A percentile compares a stretch with the other conserved stretches of the same genome.
Conservation (phyloP, 2,888 invertebrate genomes). For the Habroteleia sp. region DNA sequence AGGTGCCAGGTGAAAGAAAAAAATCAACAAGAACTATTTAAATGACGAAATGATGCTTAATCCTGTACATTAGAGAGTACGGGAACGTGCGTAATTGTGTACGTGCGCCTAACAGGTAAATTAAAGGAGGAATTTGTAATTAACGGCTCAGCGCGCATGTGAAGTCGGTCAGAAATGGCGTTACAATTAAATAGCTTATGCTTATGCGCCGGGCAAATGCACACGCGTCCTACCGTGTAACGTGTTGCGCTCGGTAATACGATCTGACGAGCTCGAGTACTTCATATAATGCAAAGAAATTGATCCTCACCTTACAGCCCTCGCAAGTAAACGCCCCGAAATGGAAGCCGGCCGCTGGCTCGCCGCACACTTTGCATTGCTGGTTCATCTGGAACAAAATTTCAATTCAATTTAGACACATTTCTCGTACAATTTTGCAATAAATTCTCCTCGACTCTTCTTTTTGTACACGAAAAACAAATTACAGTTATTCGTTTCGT, state of each 20-base stretch:
- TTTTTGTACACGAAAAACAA: neutral
- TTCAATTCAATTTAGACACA: neutral
- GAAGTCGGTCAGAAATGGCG: slow-evolving; percentile 54
- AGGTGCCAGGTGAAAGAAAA: too few relatives aligned
- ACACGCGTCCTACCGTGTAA: slow-evolving; percentile 53
- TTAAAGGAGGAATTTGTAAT: slow-evolving; percentile 48
- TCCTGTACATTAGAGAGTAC: neutral
- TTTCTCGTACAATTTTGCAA: neutral
- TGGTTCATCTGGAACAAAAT: slow-evolving; percentile 79
- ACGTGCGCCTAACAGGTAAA: slow-evolving; percentile 22
- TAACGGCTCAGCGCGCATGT: slow-evolving; percentile 35
- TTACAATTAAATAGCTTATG: slow-evolving; percentile 49
- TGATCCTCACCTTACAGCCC: slow-evolving; percentile 78
- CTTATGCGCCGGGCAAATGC: slow-evolving; percentile 28
- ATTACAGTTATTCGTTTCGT: neutral
- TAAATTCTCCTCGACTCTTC: neutral
- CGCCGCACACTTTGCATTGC: slow-evolving; percentile 80
- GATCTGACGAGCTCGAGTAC: slow-evolving; percentile 46
- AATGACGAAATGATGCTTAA: slow-evolving; percentile 5
- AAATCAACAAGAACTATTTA: neutral
- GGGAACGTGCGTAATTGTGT: slow-evolving; percentile 7
- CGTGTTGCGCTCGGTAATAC: slow-evolving; percentile 40
- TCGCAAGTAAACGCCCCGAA: slow-evolving; percentile 80
- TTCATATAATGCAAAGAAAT: slow-evolving; percentile 49
- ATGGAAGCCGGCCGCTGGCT: slow-evolving; percentile 80